Evolutionary conservation across 2,888 invertebrate species (phyloP).

Genomic region (Polydrusus cervinus): DNA sequence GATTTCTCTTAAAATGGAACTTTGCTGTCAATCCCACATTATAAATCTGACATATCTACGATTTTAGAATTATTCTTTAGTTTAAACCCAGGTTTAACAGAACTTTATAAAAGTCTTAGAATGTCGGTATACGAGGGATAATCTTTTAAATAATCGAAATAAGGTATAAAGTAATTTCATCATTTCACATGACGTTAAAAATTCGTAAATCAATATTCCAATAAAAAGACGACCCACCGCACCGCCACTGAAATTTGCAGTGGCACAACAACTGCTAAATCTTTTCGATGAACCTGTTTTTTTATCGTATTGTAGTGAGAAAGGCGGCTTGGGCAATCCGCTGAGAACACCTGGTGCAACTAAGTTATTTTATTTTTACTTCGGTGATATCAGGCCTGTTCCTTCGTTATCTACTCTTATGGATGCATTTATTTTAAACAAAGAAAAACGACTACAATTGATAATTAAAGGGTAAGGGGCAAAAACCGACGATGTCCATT

Average conservation of each 20-base stretch:
- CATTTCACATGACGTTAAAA: too few species aligned
- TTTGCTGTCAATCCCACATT: too few species aligned
- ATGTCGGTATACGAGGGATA: too few species aligned
- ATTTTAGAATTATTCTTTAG: too few species aligned
- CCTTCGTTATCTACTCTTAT: background rate
- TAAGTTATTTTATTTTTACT: constrained; percentile 7
- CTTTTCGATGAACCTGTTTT: constrained; percentile 38
- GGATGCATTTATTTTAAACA: background rate
- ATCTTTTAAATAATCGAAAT: too few species aligned
- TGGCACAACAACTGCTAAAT: constrained; percentile 17
- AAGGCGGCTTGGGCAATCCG: constrained; percentile 18
- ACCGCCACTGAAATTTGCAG: constrained; percentile 25
- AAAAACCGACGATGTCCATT: too few species aligned
- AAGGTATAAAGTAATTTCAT: too few species aligned
- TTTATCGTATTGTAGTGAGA: constrained; percentile 16
- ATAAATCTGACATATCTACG: too few species aligned
- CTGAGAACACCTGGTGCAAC: constrained; percentile 38
- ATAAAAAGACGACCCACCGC: background rate
- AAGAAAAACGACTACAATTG: background rate
- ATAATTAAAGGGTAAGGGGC: background rate
- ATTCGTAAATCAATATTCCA: too few species aligned
- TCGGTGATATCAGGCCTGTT: constrained; percentile 10
- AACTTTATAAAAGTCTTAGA: too few species aligned
- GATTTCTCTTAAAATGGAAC: too few species aligned
- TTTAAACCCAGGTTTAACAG: too few species aligned